Base-by-base conservation (phyloP, 2,888 invertebrate genomes). In the Poecilobothrus nobilitatus region DNA sequence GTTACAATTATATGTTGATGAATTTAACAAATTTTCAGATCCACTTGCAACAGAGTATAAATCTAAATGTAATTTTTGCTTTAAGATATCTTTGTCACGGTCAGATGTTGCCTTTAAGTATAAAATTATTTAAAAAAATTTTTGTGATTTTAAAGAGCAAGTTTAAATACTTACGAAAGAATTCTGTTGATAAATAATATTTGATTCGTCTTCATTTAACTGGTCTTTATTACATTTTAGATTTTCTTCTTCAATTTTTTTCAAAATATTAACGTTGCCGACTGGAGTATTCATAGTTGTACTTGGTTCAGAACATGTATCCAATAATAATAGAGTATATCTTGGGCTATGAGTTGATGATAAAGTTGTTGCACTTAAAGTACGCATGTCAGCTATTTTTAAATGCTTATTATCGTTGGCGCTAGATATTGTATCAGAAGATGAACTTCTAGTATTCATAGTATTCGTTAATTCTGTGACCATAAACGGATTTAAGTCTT, bases 261-360 rank as follows among this genome's bases (percentile, higher is more conserved):
- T 53, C 18, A 53, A 53, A 53, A 53, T 53, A 53, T 53, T 53
- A 12, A 53, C 18, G 18, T 53, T 53, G 15, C 53, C 53, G 4
- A 81, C 78, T 6, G 82, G 82, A 4, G 82, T 82, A 73, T 79
- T 81, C 4, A 81, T 78, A 2, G 81, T 78, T 53, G 81, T 81
- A 71, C 82, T 82, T 68, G 80, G 80, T 69, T 81, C 82, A 1
- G 82, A 82, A 70, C 81, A 81, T 27, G 81, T 82, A 62, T 82
- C 82, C 66, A 81, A 81, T 33, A 81, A 74, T 66, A 82, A 73
- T 71, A 82, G 70, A n/a, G 82, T 82, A 71, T 82, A 82, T 2
- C 81, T 78, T n/a, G 82, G 82, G 73, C 80, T 80, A 71, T 79
- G 78, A 22, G 6, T 22, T 41, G 81, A 81, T 21, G 81, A 81